Conservation (phyloP, 2,888 invertebrate species). For the Prostheceraeus crozeri region DNA sequence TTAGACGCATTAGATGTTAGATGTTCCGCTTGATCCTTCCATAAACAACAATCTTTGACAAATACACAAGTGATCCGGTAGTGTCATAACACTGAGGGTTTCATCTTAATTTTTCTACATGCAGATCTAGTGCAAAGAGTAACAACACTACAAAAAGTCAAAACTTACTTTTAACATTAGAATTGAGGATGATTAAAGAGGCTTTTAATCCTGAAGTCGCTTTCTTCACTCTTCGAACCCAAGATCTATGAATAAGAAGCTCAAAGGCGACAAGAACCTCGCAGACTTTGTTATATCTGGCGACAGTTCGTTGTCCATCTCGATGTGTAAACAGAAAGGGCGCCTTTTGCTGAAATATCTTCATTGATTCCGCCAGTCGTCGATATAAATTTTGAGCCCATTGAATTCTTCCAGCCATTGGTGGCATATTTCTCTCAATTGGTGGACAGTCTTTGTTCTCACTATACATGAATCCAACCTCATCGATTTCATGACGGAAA, state of each 20-base stretch:
- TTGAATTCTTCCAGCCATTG: slow-evolving; percentile 1
- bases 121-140: too few species aligned
- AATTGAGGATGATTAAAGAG: too few species aligned
- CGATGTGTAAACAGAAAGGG: not conserved
- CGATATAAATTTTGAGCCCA: not conserved
- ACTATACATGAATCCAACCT: slow-evolving; percentile 18
- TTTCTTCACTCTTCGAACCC: slow-evolving; percentile 1
- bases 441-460: slow-evolving; percentile 6
- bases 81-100: too few species aligned
- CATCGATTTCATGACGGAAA: slow-evolving; percentile 16
- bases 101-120: too few species aligned
- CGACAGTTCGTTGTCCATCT: slow-evolving; percentile 1
- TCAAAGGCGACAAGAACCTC: not conserved
- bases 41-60: too few species aligned
- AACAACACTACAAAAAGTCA: too few species aligned
- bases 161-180: too few species aligned
- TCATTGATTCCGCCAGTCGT: slow-evolving; percentile 1
- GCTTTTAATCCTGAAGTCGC: too few species aligned
- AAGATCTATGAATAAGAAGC: not conserved
- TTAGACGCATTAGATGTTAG: too few species aligned
- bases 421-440: slow-evolving; percentile 23
- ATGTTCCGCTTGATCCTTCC: too few species aligned
- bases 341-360: not conserved
- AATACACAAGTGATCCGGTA: too few species aligned
- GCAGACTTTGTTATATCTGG: slow-evolving; percentile 2